Evolutionary conservation across 1,140 invertebrate genomes (phyloP).

Genomic region (Geopemphigus sp.): DNA sequence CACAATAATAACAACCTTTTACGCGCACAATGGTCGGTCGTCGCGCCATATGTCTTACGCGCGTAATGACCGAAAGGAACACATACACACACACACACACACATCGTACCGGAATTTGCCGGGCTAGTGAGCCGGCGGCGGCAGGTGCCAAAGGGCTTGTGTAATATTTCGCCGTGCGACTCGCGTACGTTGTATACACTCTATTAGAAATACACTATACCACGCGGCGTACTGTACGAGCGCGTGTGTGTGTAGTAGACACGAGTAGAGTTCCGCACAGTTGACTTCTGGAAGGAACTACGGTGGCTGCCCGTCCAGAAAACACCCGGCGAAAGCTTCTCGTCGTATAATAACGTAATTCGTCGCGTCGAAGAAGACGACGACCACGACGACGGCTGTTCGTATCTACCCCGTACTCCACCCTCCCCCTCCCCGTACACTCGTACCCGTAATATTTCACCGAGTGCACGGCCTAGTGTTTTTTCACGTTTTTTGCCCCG

Average conservation of each 20-base stretch:
- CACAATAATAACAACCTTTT: background rate
- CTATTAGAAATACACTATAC: background rate
- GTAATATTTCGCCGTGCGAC: background rate
- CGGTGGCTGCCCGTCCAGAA: conserved; percentile 27
- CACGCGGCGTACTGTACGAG: background rate
- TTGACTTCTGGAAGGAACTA: conserved; percentile 47
- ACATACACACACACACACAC: background rate
- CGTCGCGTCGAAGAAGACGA: background rate
- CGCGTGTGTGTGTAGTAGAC: background rate
- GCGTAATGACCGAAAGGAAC: conserved; percentile 33
- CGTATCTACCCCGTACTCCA: background rate
- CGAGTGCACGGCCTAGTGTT: no score
- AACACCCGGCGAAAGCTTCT: conserved; percentile 45
- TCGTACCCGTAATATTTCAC: no score
- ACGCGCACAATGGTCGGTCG: background rate
- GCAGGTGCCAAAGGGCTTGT: conserved; percentile 41
- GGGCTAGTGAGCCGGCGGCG: conserved; percentile 31
- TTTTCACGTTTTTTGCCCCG: no score
- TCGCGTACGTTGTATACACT: background rate
- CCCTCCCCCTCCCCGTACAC: no score
- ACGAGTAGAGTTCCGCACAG: conserved; percentile 43
- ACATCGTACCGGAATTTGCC: conserved; percentile 36
- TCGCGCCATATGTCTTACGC: conserved; percentile 31
- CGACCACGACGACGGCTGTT: background rate
- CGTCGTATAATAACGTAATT: no score